Evolutionary conservation across 2,888 invertebrate genomes (phyloP).

Genomic region (Psylliodes chrysocephalus): DNA sequence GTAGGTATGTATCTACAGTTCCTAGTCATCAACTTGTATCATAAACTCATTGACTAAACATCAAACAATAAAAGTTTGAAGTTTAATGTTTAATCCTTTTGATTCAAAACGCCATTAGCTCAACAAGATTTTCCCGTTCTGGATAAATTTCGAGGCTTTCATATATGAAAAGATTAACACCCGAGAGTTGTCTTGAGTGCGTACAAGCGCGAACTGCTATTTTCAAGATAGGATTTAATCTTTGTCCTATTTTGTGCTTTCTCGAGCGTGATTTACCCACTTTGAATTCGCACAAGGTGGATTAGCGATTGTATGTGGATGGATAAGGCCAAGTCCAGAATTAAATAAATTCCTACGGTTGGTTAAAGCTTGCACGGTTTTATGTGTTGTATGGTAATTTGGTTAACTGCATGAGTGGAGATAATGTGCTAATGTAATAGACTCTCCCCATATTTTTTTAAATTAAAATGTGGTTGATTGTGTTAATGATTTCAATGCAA

Average conservation of each 20-base stretch:
- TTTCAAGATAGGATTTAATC: conserved; percentile 67
- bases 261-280: conserved; percentile 65
- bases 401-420: background rate
- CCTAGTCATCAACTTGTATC: too few relatives aligned
- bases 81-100: too few relatives aligned
- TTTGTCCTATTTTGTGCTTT: conserved; percentile 69
- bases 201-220: conserved; percentile 47
- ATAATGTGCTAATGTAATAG: background rate
- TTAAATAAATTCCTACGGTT: conserved; percentile 23
- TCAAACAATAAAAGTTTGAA: too few relatives aligned
- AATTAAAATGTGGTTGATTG: too few relatives aligned
- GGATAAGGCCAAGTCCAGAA: conserved; percentile 23
- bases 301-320: conserved; percentile 59
- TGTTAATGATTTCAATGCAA: too few relatives aligned
- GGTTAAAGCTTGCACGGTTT: conserved; percentile 7
- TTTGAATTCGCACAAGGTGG: conserved; percentile 63
- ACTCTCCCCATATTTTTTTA: background rate
- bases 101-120: background rate
- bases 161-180: conserved; percentile 36
- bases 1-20: too few relatives aligned
- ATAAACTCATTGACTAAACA: too few relatives aligned
- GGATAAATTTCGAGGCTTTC: conserved; percentile 24
- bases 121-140: background rate
- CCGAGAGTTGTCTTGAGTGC: conserved; percentile 45
- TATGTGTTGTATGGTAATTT: conserved; percentile 18